These are phyloP conservation scores for Micrasema longulum DNA, from an alignment of 1,140 invertebrate species.

Conservation along the genomic window DNA sequence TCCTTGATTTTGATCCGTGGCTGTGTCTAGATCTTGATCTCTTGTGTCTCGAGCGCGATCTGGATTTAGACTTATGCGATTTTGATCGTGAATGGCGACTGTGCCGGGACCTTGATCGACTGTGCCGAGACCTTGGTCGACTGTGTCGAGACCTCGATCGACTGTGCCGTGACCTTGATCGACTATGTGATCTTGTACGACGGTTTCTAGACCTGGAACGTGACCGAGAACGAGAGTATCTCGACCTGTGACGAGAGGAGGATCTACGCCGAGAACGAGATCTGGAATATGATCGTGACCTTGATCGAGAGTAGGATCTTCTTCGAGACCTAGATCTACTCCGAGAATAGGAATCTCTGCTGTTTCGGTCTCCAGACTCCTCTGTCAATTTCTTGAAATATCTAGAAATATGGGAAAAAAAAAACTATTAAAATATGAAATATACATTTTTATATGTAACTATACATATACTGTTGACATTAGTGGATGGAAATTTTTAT, in stretches of 20 bases:
- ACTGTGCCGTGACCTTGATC: slow-evolving; percentile 42
- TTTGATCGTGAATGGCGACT: slow-evolving; percentile 45
- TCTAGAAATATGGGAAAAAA: slow-evolving; percentile 59
- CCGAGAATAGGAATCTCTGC: slow-evolving; percentile 56
- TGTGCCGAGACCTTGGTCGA: slow-evolving; percentile 19
- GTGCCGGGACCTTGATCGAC: slow-evolving; percentile 14
- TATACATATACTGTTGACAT: too few relatives aligned
- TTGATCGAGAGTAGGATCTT: slow-evolving; percentile 63
- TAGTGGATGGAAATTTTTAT: too few relatives aligned
- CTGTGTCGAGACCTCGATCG: slow-evolving; percentile 33
- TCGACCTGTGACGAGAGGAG: slow-evolving; percentile 45
- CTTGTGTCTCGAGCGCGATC: slow-evolving; percentile 40
- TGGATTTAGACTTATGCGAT: slow-evolving; percentile 46
- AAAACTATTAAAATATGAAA: too few relatives aligned
- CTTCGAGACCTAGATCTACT: slow-evolving; percentile 58
- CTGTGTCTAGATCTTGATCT: slow-evolving; percentile 38
- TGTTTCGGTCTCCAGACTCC: slow-evolving; percentile 59
- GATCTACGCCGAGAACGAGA: slow-evolving; percentile 57
- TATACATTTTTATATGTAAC: too few relatives aligned
- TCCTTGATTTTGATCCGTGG: neutral
- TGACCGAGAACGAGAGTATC: slow-evolving; percentile 52
- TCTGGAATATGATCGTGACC: slow-evolving; percentile 56
- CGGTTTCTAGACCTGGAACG: slow-evolving; percentile 52
- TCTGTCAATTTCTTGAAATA: slow-evolving; percentile 67
- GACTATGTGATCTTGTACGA: slow-evolving; percentile 33